These are phyloP conservation scores for Pristionchus pacificus DNA, from an alignment of 1,140 invertebrate genomes.

Conservation along the genomic window DNA sequence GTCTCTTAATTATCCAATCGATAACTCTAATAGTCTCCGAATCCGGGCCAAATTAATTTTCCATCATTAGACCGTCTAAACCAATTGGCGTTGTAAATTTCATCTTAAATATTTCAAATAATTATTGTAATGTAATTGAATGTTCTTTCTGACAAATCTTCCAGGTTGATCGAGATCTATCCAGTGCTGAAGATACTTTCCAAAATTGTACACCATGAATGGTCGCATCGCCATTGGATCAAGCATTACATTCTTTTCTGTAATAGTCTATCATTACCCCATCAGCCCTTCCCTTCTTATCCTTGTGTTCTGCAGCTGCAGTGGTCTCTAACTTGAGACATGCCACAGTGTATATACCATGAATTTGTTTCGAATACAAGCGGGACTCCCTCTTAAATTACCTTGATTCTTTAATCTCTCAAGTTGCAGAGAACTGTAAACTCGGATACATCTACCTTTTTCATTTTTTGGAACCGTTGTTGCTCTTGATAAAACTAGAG, in stretches of 20 bases:
- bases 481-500: too few species aligned
- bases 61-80: constrained; percentile 59
- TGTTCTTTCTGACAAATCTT: too few species aligned
- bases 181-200: constrained; percentile 91
- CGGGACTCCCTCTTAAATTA: constrained; percentile 84
- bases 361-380: constrained; percentile 85
- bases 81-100: constrained; percentile 63
- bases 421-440: too few species aligned
- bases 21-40: constrained; percentile 62
- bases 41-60: constrained; percentile 64
- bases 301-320: constrained; percentile 91
- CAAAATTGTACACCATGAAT: constrained; percentile 99
- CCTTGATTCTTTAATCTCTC: too few species aligned
- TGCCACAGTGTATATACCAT: constrained; percentile 92
- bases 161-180: constrained; percentile 63
- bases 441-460: too few species aligned
- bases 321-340: constrained; percentile 94
- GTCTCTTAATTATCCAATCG: constrained; percentile 62
- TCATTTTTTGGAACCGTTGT: too few species aligned
- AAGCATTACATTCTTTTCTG: constrained; percentile 96
- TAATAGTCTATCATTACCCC: too few species aligned
- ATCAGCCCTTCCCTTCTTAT: too few species aligned
- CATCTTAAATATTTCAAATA: too few species aligned
- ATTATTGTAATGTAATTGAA: too few species aligned
- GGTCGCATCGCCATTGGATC: constrained; percentile 98